Percentiles rank a stretch among this genome's conserved stretches.
Evolutionary conservation across 2,113 vertebrate genomes (phyloP).

Genomic region (Azemiops feae): DNA sequence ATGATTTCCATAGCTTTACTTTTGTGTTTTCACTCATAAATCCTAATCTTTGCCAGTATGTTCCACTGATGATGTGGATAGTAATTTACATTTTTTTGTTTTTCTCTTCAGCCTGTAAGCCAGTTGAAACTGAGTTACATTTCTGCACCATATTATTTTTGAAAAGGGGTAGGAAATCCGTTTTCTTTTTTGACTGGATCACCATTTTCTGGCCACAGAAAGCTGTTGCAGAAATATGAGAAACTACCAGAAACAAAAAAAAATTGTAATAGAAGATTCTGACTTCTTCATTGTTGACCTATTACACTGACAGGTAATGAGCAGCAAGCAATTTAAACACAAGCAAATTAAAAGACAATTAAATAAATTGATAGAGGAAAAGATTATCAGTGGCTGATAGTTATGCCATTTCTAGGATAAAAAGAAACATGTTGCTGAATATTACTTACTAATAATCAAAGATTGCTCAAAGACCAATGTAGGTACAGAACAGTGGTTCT

Average conservation of each 20-base stretch:
- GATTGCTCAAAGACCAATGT: not conserved
- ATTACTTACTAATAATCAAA: not conserved
- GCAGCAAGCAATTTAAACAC: not conserved
- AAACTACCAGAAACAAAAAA: not conserved
- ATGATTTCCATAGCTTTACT: not conserved
- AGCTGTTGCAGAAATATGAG: not conserved
- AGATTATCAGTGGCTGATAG: not conserved
- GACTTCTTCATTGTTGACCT: not conserved
- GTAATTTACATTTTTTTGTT: not conserved
- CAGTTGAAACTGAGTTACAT: not conserved
- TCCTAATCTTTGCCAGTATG: not conserved
- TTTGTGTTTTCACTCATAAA: not conserved
- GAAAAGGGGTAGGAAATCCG: not conserved
- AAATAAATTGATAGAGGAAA: not conserved
- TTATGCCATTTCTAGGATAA: not conserved
- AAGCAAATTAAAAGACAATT: not conserved
- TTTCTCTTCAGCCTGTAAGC: not conserved
- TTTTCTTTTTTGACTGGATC: not conserved
- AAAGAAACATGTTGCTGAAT: not conserved
- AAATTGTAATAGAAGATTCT: not conserved
- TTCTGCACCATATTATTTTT: not conserved
- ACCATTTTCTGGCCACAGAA: not conserved
- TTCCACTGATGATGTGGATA: not conserved
- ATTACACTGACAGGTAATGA: not conserved
- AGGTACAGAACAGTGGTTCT: no score